Evolutionary conservation across 1,140 invertebrate species (phyloP), one percentile per base, ranked within the genome.

Genomic region (Phocides pigmalion): DNA sequence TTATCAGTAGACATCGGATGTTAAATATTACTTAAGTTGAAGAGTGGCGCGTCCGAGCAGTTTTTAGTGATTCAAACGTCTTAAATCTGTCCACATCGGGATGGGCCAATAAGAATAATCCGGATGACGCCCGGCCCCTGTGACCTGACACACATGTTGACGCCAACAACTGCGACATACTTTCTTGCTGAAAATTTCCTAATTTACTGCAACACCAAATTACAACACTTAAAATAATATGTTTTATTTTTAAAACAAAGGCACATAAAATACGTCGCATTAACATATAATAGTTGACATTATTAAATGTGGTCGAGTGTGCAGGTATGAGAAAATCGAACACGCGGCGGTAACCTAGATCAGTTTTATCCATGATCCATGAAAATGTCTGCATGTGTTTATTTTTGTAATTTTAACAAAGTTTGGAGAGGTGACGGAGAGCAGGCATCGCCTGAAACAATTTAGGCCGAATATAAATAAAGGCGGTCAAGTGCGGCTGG

Each of bases 101-200:
- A 67, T 73, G 66, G 63, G 70, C 75, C 79, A 84, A 84, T 84
- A 85, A 85, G 81, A 84, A 84, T 84, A 79, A 83, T 87, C 74
- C 73, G 56, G 70, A 80, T 79, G 82, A 79, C 76, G 77, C 64
- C 62, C 71, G 65, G 72, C 56, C 76, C 71, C 70, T 69, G 56
- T 83, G 84, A 83, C 84, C 84, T 82, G 82, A 76, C 78, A 87
- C 37, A 80, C 74, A 80, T 80, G 66, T 70, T 73, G 71, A 66
- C 74, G 76, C 77, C 76, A 74, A 81, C 81, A 73, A 85, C 72
- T 81, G 82, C 76, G 80, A 80, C 80, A 84, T 64, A 82, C 72
- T 84, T 84, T 72, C 68, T 54, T 65, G 67, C 68, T 75, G 71
- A 82, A 81, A 80, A 74, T 77, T 81, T 81, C 74, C 79, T 80